Percentiles rank a stretch among this genome's conserved stretches.
phyloP scores from a whole-genome alignment of 1,140 invertebrate genomes.

The Luehdorfia chinensis region DNA sequence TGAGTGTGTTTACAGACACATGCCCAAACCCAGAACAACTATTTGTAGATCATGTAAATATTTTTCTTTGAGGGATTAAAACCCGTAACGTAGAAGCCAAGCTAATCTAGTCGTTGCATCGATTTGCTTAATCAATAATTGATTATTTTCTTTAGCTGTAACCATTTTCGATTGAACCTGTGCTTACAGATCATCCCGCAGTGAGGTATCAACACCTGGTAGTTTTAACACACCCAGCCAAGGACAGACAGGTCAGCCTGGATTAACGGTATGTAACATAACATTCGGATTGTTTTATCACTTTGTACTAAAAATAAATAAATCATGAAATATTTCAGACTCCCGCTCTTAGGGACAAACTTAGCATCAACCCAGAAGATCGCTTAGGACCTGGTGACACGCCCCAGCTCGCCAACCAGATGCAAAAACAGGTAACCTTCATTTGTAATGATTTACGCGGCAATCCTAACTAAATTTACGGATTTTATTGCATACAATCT shows the following conservation, averaged over 20 bases:
- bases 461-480: too few relatives aligned
- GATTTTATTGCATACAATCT: background rate
- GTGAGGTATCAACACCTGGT: slow-evolving; percentile 69
- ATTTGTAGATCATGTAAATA: too few relatives aligned
- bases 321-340: slow-evolving; percentile 34
- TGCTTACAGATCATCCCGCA: slow-evolving; percentile 63
- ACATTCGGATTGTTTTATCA: background rate
- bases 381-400: slow-evolving; percentile 82
- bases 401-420: slow-evolving; percentile 79
- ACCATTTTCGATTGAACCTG: too few relatives aligned
- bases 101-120: too few relatives aligned
- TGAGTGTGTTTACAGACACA: too few relatives aligned
- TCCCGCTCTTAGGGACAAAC: slow-evolving; percentile 89
- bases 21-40: too few relatives aligned
- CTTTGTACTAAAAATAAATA: background rate
- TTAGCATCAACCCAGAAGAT: slow-evolving; percentile 96
- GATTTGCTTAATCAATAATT: too few relatives aligned
- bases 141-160: too few relatives aligned
- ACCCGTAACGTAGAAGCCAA: too few relatives aligned
- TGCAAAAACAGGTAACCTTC: slow-evolving; percentile 80
- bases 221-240: slow-evolving; percentile 70
- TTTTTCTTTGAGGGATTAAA: too few relatives aligned
- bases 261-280: slow-evolving; percentile 38
- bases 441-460: background rate
- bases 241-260: slow-evolving; percentile 41